Evolutionary conservation across 2,797 vertebrate species (phyloP).

Genomic region (Epinephelus coioides): DNA sequence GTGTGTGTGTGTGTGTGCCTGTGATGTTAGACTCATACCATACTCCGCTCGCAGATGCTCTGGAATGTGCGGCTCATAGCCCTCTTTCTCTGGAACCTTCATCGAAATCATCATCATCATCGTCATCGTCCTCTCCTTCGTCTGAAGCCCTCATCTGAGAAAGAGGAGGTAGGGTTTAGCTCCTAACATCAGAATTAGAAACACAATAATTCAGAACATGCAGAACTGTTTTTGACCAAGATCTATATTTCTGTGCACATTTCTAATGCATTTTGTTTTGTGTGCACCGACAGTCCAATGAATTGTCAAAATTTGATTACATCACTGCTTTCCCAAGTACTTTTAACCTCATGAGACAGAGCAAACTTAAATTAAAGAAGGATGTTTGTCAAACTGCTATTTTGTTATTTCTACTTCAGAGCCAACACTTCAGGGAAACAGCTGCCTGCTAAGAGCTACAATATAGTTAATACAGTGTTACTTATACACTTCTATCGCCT

Average conservation of each 20-base stretch:
- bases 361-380: too few relatives aligned
- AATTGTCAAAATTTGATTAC: too few relatives aligned
- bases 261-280: neutral
- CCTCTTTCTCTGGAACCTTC: constrained; percentile 96
- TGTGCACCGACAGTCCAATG: too few relatives aligned
- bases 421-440: too few relatives aligned
- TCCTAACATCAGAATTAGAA: neutral
- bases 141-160: constrained; percentile 80
- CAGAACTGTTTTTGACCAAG: neutral
- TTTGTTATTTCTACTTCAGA: too few relatives aligned
- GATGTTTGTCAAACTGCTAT: neutral
- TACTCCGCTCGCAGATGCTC: constrained; percentile 91
- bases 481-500: too few relatives aligned
- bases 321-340: too few relatives aligned
- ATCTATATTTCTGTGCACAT: neutral
- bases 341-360: too few relatives aligned
- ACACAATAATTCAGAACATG: neutral
- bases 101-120: constrained; percentile 91
- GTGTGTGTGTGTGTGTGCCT: constrained; percentile 2
- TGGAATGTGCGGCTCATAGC: constrained; percentile 92
- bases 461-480: too few relatives aligned
- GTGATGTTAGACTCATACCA: constrained; percentile 85
- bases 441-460: too few relatives aligned
- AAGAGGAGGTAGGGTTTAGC: neutral
- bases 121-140: constrained; percentile 74